Evolutionary conservation across 2,113 vertebrate species (phyloP).

Genomic region (Rousettus leschenaultii): DNA sequence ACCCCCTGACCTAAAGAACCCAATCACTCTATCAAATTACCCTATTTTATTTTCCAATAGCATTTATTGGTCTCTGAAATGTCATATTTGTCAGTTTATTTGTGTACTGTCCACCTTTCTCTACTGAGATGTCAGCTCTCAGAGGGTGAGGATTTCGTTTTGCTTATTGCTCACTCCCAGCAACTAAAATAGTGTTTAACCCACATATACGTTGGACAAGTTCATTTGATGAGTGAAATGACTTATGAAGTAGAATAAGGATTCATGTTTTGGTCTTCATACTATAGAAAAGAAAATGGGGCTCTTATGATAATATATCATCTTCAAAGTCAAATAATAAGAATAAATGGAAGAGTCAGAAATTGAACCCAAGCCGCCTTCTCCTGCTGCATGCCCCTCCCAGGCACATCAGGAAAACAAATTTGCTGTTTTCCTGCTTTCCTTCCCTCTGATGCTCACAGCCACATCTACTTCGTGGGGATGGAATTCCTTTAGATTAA

Average conservation of each 20-base stretch:
- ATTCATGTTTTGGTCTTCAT: neutral
- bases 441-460: neutral
- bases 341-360: neutral
- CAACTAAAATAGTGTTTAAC: neutral
- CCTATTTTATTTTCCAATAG: neutral
- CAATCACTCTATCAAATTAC: neutral
- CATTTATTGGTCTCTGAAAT: neutral
- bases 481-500: neutral
- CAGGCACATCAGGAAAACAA: neutral
- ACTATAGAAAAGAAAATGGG: neutral
- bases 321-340: constrained; percentile 10
- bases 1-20: neutral
- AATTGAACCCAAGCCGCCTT: neutral
- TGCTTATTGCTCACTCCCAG: neutral
- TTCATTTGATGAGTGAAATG: neutral
- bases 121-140: neutral
- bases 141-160: neutral
- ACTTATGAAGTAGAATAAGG: neutral
- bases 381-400: neutral
- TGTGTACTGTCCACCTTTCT: neutral
- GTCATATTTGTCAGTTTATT: neutral
- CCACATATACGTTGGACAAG: neutral
- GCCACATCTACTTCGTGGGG: neutral
- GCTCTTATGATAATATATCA: neutral
- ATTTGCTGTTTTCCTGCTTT: neutral